Percentiles rank a stretch among this genome's conserved stretches.
These are phyloP conservation scores for Brachyistius frenatus DNA, from an alignment of 2,113 vertebrate genomes.

Conservation along the genomic window DNA sequence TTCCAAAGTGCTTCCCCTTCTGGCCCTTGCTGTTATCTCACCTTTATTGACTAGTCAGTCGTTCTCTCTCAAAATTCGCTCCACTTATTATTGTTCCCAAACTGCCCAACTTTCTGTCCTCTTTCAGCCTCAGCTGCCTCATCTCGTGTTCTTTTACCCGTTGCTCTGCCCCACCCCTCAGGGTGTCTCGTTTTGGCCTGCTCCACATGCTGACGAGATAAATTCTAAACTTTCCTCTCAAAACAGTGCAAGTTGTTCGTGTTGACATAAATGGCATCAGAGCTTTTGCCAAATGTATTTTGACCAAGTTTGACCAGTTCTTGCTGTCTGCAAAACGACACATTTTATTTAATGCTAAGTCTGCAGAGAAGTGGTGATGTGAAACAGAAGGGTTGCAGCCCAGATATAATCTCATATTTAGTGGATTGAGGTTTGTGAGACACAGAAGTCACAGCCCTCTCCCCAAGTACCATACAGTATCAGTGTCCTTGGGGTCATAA, in stretches of 20 bases:
- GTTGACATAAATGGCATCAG: neutral
- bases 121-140: neutral
- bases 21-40: neutral
- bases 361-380: neutral
- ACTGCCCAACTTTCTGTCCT: slow-evolving; percentile 7
- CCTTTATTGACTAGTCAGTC: neutral
- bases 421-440: slow-evolving; percentile 18
- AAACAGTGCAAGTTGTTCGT: slow-evolving; percentile 13
- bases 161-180: neutral
- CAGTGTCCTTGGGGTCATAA: slow-evolving; percentile 18
- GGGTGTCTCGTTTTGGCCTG: slow-evolving; percentile 17
- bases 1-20: too few relatives aligned
- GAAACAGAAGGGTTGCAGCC: neutral
- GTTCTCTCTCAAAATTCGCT: neutral
- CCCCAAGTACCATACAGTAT: too few relatives aligned
- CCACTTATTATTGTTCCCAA: neutral
- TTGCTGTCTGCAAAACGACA: neutral
- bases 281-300: slow-evolving; percentile 3
- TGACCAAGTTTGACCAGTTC: slow-evolving; percentile 9
- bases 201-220: slow-evolving; percentile 11
- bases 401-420: neutral
- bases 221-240: slow-evolving; percentile 1
- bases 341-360: slow-evolving; percentile 10
- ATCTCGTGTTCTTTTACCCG: slow-evolving; percentile 1
- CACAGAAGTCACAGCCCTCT: slow-evolving; percentile 2